Evolutionary conservation across 2,888 invertebrate species (phyloP).

Genomic region (Sthenelais limicola): DNA sequence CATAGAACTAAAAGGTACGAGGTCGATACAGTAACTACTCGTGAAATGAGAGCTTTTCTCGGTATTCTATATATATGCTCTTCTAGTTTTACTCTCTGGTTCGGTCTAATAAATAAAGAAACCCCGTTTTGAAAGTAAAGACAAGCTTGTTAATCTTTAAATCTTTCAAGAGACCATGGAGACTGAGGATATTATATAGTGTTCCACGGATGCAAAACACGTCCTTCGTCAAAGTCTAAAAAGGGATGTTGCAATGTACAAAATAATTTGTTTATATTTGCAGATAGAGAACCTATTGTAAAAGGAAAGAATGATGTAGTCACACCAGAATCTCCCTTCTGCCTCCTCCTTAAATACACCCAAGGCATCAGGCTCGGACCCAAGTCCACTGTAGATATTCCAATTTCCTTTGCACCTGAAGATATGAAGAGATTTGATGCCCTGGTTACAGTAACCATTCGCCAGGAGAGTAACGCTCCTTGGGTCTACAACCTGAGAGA

Average conservation of each 20-base stretch:
- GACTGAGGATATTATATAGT: no score
- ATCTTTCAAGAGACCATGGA: no score
- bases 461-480: slow-evolving; percentile 59
- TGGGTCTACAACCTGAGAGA: slow-evolving; percentile 49
- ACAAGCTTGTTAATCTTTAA: no score
- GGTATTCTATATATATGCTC: background rate
- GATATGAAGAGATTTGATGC: slow-evolving; percentile 67
- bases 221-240: no score
- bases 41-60: no score
- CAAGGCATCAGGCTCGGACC: slow-evolving; percentile 64
- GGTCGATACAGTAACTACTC: no score
- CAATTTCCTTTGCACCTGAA: slow-evolving; percentile 69
- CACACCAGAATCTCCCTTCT: slow-evolving; percentile 61
- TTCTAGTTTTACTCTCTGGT: background rate
- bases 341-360: slow-evolving; percentile 65
- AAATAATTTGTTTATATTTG: no score
- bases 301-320: slow-evolving; percentile 44
- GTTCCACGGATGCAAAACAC: no score
- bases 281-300: slow-evolving; percentile 54
- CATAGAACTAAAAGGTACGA: slow-evolving; percentile 55
- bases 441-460: slow-evolving; percentile 62
- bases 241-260: no score
- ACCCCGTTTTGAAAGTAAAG: background rate
- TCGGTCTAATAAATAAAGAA: background rate
- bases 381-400: slow-evolving; percentile 70